phyloP scores from a whole-genome alignment of 2,113 vertebrate species.

The Oryzias curvinotus region DNA sequence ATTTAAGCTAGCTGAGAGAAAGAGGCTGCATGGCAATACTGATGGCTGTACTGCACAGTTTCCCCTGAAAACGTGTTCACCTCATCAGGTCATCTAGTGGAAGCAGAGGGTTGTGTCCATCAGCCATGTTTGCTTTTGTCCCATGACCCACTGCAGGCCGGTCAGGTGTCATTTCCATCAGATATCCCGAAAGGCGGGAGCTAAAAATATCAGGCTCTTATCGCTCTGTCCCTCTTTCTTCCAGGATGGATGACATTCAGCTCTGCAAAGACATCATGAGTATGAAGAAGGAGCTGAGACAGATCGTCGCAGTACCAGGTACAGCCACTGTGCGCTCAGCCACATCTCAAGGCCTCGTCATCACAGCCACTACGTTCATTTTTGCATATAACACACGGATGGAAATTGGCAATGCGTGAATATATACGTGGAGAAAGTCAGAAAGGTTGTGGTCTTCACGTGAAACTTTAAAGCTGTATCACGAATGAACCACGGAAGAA shows the following conservation, averaged over 20 bases:
- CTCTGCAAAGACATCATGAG: constrained; percentile 97
- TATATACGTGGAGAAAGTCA: no score
- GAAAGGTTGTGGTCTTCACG: no score
- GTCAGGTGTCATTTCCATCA: constrained; percentile 6
- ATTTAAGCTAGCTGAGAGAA: no score
- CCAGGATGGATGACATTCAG: constrained; percentile 99
- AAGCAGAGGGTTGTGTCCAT: neutral
- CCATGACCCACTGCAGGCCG: neutral
- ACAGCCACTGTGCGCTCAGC: constrained; percentile 33
- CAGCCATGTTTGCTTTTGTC: constrained; percentile 1
- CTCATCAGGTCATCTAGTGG: neutral
- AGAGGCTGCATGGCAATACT: no score
- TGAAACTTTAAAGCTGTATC: no score
- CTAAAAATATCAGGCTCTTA: constrained; percentile 21
- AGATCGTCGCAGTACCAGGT: constrained; percentile 90
- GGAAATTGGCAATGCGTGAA: no score
- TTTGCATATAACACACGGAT: no score
- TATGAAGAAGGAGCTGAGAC: constrained; percentile 94
- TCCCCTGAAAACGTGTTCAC: neutral
- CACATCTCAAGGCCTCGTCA: neutral
- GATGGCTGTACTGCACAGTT: no score
- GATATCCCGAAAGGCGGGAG: constrained; percentile 15
- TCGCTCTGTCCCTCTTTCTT: constrained; percentile 9
- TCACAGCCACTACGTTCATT: no score
- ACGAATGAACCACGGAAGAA: no score